These are phyloP conservation scores for Eutrigla gurnardus DNA, from an alignment of 2,797 vertebrate species.

Conservation along the genomic window DNA sequence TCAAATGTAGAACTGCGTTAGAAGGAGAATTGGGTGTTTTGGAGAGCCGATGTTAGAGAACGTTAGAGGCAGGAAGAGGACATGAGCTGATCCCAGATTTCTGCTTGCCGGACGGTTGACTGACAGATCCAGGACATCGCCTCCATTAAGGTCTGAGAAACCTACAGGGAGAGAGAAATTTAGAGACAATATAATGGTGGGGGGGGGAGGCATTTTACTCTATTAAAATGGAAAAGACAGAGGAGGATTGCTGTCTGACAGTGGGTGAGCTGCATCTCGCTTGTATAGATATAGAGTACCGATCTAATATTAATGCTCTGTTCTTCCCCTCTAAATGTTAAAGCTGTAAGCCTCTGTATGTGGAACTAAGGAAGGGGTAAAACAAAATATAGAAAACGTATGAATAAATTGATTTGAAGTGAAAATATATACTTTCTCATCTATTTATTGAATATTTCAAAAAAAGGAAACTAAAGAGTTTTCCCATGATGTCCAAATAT, in stretches of 20 bases:
- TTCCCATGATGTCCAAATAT: neutral
- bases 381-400: neutral
- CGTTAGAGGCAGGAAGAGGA: conserved; percentile 26
- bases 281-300: neutral
- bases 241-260: conserved; percentile 1
- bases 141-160: conserved; percentile 40
- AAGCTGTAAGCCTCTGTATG: neutral
- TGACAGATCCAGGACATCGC: conserved; percentile 55
- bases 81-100: conserved; percentile 13
- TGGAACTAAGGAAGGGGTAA: neutral
- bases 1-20: conserved; percentile 11
- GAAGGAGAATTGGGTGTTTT: conserved; percentile 3
- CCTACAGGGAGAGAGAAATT: conserved; percentile 31
- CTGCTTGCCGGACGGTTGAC: conserved; percentile 35
- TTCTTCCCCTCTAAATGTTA: neutral
- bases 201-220: conserved; percentile 4
- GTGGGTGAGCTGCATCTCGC: conserved; percentile 1
- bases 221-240: neutral
- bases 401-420: neutral
- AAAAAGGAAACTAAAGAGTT: neutral
- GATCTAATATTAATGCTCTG: neutral
- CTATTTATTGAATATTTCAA: neutral
- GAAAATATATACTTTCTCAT: neutral
- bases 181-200: conserved; percentile 32
- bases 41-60: neutral